Evolutionary conservation across 2,888 invertebrate species (phyloP), one percentile per base, ranked within the genome.

Genomic region (Chaitophorus viminalis): DNA sequence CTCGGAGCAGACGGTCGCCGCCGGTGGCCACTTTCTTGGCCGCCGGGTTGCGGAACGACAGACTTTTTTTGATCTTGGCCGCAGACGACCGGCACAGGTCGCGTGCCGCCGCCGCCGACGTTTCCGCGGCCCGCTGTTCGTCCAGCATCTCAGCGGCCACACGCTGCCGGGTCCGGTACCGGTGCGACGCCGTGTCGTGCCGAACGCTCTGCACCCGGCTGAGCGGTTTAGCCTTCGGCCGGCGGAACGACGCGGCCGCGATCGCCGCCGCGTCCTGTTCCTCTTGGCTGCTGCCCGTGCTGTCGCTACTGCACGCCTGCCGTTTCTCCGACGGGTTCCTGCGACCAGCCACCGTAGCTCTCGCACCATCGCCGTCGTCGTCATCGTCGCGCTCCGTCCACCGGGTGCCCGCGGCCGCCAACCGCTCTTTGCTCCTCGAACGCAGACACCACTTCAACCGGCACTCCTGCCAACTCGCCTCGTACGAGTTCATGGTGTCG

Each of bases 391-490:
- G 65, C 4, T 70, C 74, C 33, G 77, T 70, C 84, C 77, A 52
- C 72, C 74, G 72, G 77, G 70, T 29, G 33, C 33, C 29, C 68
- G 78, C 33, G 75, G n/a, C 65, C 77, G 79, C 33, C n/a, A n/a
- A 74, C 65, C 88, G 88, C 52, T 79, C 88, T 33, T 83, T 83
- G 82, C 89, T 84, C 29, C 78, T 82, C 74, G 88, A 83, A 5
- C 89, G 86, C 70, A 88, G 75, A 39, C 89, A 89, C 90, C 90
- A 90, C 77, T 90, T 88, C 36, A 89, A 78, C 82, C 89, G 88
- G 33, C 90, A 90, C 81, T 95, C 95, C 89, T 95, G 93, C 96
- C 96, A 96, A 91, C 96, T 96, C 60, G 96, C 96, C 90, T 96
- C 96, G 91, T 96, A 96, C 81, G 87, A 87, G 25, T 87, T 87